These are phyloP conservation scores for Edolisoma coerulescens DNA, from an alignment of 2,113 vertebrate genomes.

Conservation along the genomic window DNA sequence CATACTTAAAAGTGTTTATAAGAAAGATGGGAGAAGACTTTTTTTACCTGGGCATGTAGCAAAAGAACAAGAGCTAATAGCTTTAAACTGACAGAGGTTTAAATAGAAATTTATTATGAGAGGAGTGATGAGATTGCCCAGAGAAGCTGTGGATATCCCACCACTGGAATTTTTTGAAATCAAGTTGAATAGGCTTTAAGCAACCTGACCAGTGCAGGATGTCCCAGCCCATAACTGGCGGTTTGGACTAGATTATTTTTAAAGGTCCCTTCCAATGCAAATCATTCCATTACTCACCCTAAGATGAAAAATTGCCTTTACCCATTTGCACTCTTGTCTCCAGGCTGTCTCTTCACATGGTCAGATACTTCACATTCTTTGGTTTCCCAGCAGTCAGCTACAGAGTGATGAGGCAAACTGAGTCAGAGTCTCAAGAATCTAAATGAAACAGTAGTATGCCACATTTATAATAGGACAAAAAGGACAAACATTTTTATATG, in stretches of 20 bases:
- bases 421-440: background rate
- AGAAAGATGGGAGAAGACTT: background rate
- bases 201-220: background rate
- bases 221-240: no score
- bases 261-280: background rate
- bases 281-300: background rate
- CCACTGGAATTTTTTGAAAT: background rate
- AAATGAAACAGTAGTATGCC: background rate
- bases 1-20: background rate
- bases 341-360: background rate
- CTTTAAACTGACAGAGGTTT: background rate
- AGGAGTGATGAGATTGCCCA: background rate
- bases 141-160: background rate
- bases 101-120: background rate
- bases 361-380: background rate
- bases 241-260: background rate
- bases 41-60: background rate
- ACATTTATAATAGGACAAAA: background rate
- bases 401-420: background rate
- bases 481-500: background rate
- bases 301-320: background rate
- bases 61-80: background rate
- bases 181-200: background rate
- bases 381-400: background rate
- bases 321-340: background rate